Conservation (phyloP, 2,888 invertebrate genomes). For the Autographa pulchrina region DNA sequence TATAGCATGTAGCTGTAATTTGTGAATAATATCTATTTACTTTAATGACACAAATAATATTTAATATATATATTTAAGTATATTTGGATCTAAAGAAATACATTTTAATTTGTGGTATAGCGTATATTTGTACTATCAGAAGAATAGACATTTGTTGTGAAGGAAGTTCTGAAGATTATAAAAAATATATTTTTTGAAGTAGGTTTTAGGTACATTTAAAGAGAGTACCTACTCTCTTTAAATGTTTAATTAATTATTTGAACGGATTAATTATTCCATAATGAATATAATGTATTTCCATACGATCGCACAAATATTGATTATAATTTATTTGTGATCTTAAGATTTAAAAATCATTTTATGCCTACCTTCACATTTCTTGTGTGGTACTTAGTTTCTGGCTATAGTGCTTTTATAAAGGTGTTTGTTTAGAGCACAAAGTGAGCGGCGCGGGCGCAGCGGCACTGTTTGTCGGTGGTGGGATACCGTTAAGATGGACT, state of each 20-base stretch:
- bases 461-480: constrained; percentile 50
- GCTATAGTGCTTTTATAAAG: constrained; percentile 12
- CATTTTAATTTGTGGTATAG: no score
- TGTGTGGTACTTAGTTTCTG: neutral
- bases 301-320: no score
- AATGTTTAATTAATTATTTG: no score
- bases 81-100: neutral
- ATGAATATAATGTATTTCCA: no score
- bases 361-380: neutral
- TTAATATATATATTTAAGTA: neutral
- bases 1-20: neutral
- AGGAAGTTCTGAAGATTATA: no score
- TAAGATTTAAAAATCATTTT: neutral
- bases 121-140: no score
- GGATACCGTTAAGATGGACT: constrained; percentile 72
- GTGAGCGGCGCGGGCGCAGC: constrained; percentile 45
- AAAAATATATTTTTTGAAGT: no score
- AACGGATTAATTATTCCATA: no score
- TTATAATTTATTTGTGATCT: neutral
- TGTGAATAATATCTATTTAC: neutral
- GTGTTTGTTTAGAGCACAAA: constrained; percentile 35
- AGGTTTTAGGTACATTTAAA: no score
- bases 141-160: no score
- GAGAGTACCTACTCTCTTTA: no score
- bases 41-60: neutral